Conservation (phyloP, 2,797 vertebrate species). For the Arctocebus calabarensis region DNA sequence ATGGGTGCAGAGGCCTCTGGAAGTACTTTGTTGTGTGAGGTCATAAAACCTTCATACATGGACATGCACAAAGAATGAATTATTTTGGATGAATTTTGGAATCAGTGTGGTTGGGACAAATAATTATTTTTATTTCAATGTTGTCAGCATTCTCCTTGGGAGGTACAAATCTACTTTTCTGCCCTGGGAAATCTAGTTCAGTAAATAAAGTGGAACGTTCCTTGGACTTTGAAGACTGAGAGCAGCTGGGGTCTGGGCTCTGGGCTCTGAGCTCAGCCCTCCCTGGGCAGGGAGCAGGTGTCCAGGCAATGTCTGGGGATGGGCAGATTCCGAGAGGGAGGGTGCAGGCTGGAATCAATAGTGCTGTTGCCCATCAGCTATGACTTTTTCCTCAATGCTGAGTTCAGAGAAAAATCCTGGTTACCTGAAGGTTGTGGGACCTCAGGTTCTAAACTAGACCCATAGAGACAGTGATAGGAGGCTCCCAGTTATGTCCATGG, state of each 20-base stretch:
- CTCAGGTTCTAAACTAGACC: too few relatives aligned
- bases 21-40: neutral
- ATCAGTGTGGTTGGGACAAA: neutral
- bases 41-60: neutral
- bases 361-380: neutral
- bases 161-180: neutral
- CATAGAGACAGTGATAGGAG: neutral
- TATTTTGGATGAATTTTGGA: slow-evolving; percentile 40
- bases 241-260: neutral
- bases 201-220: neutral
- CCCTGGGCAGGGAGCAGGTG: neutral
- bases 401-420: neutral
- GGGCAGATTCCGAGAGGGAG: neutral
- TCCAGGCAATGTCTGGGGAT: neutral
- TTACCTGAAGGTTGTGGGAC: neutral
- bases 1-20: neutral
- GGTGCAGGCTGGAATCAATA: neutral
- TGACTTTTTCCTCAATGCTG: neutral
- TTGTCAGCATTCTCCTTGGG: neutral
- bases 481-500: fast-evolving
- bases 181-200: neutral
- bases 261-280: neutral
- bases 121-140: slow-evolving; percentile 24
- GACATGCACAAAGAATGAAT: neutral
- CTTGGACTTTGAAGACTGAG: neutral